Evolutionary conservation across 2,797 vertebrate species (phyloP), one percentile per base, ranked within the genome.

Genomic region (Coregonus ussuriensis): DNA sequence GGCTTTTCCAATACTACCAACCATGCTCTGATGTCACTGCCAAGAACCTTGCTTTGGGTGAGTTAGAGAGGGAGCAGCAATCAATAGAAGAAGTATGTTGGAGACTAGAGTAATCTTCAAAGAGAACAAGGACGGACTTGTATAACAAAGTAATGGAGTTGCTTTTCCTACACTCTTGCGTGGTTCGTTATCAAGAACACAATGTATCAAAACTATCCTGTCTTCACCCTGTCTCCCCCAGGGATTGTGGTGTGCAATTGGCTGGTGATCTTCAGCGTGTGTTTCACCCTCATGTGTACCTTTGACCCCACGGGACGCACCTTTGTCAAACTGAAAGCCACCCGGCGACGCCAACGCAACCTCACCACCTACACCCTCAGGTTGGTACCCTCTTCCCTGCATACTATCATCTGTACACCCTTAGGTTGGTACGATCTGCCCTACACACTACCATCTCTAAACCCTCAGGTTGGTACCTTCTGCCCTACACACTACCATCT

Each of bases 161-260:
- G n/a, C n/a, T 15, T 69, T 41, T 69, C 33, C 14, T 67, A 71
- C n/a, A 25, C n/a, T 3, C 1, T n/a, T 71, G 41, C 41, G 41
- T 71, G 21, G 52, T 16, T 41, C 15, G 2, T 3, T 13, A 0
- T 76, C 47, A 3, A 65, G 56, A 75, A 21, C 74, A 65, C 83
- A 21, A 73, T 2, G 63, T 68, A 0, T 76, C 75, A 79, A 68
- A 1, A 76, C 80, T 3, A 79, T 77, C 29, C 83, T 63, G 13
- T 67, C 77, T 35, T n/a, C 9, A 4, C 4, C 35, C 7, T 25
- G 3, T 31, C 7, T 71, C 9, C 68, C 74, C 35, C 85, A 88
- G 98, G 98, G 76, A 99, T 99, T 81, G 98, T 99, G 71, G 97
- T 96, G 66, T 99, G 98, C 92, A 99, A 99, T 92, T 99, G 98